Base-by-base conservation (phyloP, 2,797 vertebrate genomes). In the Huso huso region DNA sequence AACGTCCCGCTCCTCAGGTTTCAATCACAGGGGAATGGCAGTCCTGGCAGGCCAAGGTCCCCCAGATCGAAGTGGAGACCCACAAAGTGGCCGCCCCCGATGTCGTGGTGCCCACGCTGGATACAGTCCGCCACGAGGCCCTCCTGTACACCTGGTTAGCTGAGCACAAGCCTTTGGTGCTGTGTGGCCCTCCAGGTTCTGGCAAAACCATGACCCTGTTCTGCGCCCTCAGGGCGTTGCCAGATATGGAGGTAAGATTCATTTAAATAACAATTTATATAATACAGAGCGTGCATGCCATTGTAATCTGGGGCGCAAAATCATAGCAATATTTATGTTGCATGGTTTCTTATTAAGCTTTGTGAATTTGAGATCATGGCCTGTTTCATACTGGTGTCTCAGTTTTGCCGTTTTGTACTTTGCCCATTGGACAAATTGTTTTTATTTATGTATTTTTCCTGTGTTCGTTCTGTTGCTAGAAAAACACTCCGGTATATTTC, bases 201-300 rank as follows among this genome's bases (percentile, higher is more conserved):
- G 97, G 97, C 74, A 99, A 99, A 81, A 99, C 96, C 55, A 99
- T 99, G 97, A 99, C 97, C 0, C 88, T 99, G 72, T 99, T 99
- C 87, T 97, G 96, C 0, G 96, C 97, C 58, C 93, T 99, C 61
- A 89, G 97, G 75, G 97, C 96, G 68, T 79, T 99, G 68, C 96
- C 96, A 37, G 97, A 99, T 76, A 99, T 99, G 97, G 97, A 99
- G 94, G 97, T 99, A 82, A 82, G 74, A 51, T 0, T 15, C 12
- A n/a, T 3, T 37, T 37, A 18, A 18, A 18, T 18, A 18, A 18
- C 15, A 18, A 18, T 5, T 5, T 60, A 10, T 55, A 7, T 57
- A 48, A 67, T 68, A 51, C 9, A 63, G 10, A 62, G 7, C 4
- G 37, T 51, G 2, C 13, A 8, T 68, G 18, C 70, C 6, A 1